These are phyloP conservation scores for Elephas maximus DNA, from an alignment of 2,113 vertebrate species.

Conservation along the genomic window DNA sequence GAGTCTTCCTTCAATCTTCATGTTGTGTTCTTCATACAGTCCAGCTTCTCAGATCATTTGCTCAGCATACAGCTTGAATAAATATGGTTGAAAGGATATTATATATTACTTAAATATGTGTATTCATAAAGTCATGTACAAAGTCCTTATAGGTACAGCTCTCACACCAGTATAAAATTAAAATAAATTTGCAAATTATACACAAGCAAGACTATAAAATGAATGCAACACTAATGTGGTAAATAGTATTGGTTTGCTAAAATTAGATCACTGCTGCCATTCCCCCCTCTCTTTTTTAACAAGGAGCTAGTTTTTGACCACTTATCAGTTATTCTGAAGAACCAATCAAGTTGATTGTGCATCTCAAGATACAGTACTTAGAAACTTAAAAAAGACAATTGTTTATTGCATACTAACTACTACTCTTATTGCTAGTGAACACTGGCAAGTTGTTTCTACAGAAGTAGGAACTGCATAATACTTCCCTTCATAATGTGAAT, in stretches of 20 bases:
- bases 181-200: not conserved
- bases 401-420: conserved; percentile 32
- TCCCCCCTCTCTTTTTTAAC: not conserved
- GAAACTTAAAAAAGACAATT: not conserved
- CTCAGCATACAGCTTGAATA: no score
- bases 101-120: conserved; percentile 5
- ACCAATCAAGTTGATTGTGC: not conserved
- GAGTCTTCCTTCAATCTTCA: no score
- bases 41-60: no score
- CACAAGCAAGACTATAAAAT: not conserved
- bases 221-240: not conserved
- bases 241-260: conserved; percentile 16
- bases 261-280: not conserved
- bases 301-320: not conserved
- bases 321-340: not conserved
- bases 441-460: not conserved
- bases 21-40: no score
- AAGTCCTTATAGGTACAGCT: not conserved
- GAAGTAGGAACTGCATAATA: not conserved
- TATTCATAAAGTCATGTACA: conserved; percentile 22
- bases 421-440: not conserved
- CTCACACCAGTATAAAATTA: conserved; percentile 23
- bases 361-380: not conserved
- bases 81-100: no score
- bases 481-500: not conserved